These are phyloP conservation scores for Eurytoma californica DNA, from an alignment of 2,888 invertebrate genomes.

Conservation along the genomic window DNA sequence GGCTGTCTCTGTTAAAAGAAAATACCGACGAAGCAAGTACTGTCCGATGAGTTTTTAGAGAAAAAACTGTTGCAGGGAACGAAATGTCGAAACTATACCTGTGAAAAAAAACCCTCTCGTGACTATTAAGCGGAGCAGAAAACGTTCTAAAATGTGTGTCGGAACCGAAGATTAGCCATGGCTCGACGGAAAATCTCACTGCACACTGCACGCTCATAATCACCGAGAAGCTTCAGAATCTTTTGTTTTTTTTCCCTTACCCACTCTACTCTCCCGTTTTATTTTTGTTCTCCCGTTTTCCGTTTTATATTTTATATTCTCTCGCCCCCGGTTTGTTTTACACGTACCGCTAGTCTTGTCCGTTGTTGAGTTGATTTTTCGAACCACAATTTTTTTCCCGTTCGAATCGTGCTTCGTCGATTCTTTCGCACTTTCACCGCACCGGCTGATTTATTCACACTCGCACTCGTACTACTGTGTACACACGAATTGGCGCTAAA, in stretches of 20 bases:
- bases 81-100: constrained; percentile 65
- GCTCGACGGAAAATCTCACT: constrained; percentile 52
- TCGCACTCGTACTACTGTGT: background rate
- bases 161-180: constrained; percentile 47
- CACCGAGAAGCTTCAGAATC: constrained; percentile 37
- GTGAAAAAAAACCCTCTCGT: constrained; percentile 55
- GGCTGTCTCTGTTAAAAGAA: constrained; percentile 11
- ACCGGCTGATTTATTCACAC: constrained; percentile 6
- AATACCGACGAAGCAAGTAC: constrained; percentile 7
- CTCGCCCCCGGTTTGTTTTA: constrained; percentile 30
- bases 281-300: background rate
- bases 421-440: constrained; percentile 28
- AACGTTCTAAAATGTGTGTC: constrained; percentile 27
- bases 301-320: background rate
- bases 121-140: constrained; percentile 50
- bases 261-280: background rate
- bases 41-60: constrained; percentile 20
- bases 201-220: constrained; percentile 46
- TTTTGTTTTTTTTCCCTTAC: constrained; percentile 31
- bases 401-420: constrained; percentile 18
- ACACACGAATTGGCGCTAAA: background rate
- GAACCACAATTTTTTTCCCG: constrained; percentile 18
- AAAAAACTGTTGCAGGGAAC: constrained; percentile 59
- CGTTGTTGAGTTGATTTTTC: constrained; percentile 36
- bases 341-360: constrained; percentile 37